Base-by-base conservation (phyloP, 2,888 invertebrate species). In the Ophion costatus region DNA sequence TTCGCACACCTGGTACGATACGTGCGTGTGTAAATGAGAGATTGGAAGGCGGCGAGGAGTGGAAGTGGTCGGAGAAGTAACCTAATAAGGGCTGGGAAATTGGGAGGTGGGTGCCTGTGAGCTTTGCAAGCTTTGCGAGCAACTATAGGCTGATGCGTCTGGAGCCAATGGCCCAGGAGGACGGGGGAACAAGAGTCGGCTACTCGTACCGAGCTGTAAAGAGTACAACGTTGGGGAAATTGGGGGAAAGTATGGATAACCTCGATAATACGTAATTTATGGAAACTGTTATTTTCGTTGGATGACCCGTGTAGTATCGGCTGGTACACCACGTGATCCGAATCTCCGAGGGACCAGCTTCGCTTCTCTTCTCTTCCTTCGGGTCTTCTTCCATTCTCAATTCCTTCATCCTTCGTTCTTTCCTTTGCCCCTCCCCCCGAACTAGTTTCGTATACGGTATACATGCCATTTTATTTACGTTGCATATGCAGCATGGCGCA, bases 241-340 rank as follows among this genome's bases (percentile, higher is more conserved):
- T 75, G 66, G 45, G 74, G 82, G 71, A 69, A 75, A 38, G 51
- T 84, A 77, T 64, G 73, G 77, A 78, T 84, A 64, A 45, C 75
- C 51, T 70, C 80, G 77, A 86, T 82, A 84, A 76, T 86, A 84
- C 84, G 80, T 82, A 84, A 86, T 86, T 86, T 84, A 86, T 84
- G 76, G 73, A 83, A 80, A 82, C 74, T 59, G 82, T 84, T 84
- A 82, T 83, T 83, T 80, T 80, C 70, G 70, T 61, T 24, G 77
- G 78, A 67, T 63, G 69, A 76, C 59, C 20, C 56, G 61, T 67
- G 77, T 71, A 64, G 76, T 77, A 75, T 80, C 59, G 63, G 59
- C 38, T 3, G 51, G 17, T 51, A 51, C 67, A 66, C 45, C 75
- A 81, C 78, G 83, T 83, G 83, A 85, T 67, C 78, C 83, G 83